These are phyloP conservation scores for Menidia beryllina DNA, from an alignment of 2,113 vertebrate species.

Conservation along the genomic window DNA sequence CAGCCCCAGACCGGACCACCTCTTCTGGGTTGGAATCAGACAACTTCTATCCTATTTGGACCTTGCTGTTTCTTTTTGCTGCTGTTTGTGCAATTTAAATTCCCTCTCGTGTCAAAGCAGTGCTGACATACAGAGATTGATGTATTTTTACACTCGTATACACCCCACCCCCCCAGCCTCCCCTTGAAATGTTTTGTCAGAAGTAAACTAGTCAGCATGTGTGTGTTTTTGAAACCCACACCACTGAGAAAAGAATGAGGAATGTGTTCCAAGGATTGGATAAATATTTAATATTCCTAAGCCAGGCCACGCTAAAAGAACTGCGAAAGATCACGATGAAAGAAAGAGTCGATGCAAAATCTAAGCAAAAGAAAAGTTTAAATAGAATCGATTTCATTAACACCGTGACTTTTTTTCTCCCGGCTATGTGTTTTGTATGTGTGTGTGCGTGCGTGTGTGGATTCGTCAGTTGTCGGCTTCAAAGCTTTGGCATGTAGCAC, in stretches of 20 bases:
- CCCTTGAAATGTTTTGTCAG: conserved; percentile 56
- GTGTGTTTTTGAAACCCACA: conserved; percentile 77
- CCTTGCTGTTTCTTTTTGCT: conserved; percentile 5
- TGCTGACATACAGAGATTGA: conserved; percentile 61
- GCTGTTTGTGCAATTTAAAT: conserved; percentile 25
- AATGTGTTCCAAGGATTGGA: conserved; percentile 56
- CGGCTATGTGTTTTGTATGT: conserved; percentile 46
- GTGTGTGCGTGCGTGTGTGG: too few relatives aligned
- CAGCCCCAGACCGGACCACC: conserved; percentile 25
- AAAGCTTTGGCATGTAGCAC: conserved; percentile 58
- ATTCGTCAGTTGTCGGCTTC: conserved; percentile 63
- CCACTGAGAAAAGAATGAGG: conserved; percentile 63
- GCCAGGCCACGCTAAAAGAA: conserved; percentile 67
- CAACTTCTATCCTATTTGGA: not conserved
- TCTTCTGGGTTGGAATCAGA: conserved; percentile 21
- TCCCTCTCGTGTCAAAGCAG: conserved; percentile 43
- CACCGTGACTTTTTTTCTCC: conserved; percentile 2
- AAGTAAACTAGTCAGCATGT: conserved; percentile 68
- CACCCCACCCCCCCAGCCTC: conserved; percentile 5
- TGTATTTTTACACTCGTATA: conserved; percentile 46
- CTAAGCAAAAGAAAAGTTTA: conserved; percentile 47
- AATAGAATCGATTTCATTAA: conserved; percentile 51
- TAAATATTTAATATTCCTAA: conserved; percentile 78
- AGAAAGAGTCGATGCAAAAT: conserved; percentile 52
- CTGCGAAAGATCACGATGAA: conserved; percentile 49